These are phyloP conservation scores for Chaetodon trifascialis DNA, from an alignment of 2,113 vertebrate species.

Conservation along the genomic window DNA sequence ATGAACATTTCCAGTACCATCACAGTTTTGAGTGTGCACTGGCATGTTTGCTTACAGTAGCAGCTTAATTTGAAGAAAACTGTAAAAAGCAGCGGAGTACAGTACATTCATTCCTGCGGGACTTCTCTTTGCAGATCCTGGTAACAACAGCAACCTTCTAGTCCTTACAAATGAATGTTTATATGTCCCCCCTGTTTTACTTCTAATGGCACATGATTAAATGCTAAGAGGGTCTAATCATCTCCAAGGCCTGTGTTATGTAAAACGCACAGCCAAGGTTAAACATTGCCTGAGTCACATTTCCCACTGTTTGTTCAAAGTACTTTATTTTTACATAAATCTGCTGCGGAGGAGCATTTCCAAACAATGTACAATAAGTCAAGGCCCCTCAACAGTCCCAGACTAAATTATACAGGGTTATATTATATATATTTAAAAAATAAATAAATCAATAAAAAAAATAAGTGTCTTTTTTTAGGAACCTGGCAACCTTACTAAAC, in stretches of 20 bases:
- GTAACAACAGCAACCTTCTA: background rate
- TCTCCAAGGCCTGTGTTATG: conserved; percentile 46
- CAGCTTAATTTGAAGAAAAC: background rate
- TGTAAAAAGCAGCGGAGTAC: conserved; percentile 3
- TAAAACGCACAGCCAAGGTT: conserved; percentile 46
- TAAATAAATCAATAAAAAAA: background rate
- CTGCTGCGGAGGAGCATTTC: background rate
- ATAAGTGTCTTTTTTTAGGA: background rate
- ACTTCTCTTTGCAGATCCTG: background rate
- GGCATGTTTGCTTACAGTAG: conserved; percentile 4
- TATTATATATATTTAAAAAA: no score
- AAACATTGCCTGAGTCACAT: conserved; percentile 47
- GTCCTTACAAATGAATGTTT: conserved; percentile 17
- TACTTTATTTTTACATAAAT: background rate
- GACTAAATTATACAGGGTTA: background rate
- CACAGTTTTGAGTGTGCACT: background rate
- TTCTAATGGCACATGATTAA: conserved; percentile 64
- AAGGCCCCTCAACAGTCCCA: conserved; percentile 4
- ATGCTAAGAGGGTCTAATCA: conserved; percentile 58
- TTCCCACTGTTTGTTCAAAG: conserved; percentile 2
- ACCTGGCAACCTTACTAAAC: background rate
- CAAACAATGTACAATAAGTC: background rate
- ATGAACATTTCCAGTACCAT: conserved; percentile 7
- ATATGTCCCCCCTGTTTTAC: conserved; percentile 30
- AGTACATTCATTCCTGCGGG: conserved; percentile 16